Percentiles rank a stretch among this genome's conserved stretches.
These are phyloP conservation scores for Iguana delicatissima DNA, from an alignment of 2,797 vertebrate genomes.

Conservation along the genomic window DNA sequence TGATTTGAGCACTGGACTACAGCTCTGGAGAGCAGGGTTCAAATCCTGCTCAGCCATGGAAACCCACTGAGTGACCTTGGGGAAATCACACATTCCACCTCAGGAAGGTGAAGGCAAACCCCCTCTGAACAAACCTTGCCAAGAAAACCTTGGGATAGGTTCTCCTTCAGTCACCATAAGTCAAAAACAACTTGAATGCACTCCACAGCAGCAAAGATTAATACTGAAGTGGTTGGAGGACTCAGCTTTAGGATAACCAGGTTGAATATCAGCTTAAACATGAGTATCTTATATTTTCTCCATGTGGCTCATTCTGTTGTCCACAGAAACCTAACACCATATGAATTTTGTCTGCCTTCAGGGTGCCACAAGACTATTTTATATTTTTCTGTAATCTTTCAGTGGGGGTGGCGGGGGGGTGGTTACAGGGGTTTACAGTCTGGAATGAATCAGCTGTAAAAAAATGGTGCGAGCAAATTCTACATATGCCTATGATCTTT, in stretches of 20 bases:
- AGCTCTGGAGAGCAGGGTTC: too few species aligned
- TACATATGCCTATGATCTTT: constrained; percentile 60
- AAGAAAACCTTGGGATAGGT: too few species aligned
- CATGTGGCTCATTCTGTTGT: neutral
- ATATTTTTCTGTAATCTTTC: neutral
- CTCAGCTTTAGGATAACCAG: neutral
- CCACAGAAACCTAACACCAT: neutral
- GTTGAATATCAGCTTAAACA: neutral
- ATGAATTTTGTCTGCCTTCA: neutral
- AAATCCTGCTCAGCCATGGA: too few species aligned
- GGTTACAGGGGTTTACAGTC: neutral
- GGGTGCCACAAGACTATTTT: neutral
- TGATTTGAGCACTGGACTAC: too few species aligned
- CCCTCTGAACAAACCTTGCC: too few species aligned
- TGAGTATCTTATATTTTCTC: neutral
- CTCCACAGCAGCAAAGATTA: too few species aligned
- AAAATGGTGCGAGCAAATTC: constrained; percentile 72
- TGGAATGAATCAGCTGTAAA: constrained; percentile 28
- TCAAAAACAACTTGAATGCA: too few species aligned
- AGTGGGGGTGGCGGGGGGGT: too few species aligned
- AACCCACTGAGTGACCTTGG: too few species aligned
- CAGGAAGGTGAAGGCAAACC: too few species aligned
- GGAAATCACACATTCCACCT: too few species aligned
- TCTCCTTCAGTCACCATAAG: too few species aligned
- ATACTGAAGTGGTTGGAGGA: neutral